A percentile compares a stretch with the other conserved stretches of the same genome.
phyloP scores from a whole-genome alignment of 1,140 invertebrate species.

The Drosophila micromelanica region DNA sequence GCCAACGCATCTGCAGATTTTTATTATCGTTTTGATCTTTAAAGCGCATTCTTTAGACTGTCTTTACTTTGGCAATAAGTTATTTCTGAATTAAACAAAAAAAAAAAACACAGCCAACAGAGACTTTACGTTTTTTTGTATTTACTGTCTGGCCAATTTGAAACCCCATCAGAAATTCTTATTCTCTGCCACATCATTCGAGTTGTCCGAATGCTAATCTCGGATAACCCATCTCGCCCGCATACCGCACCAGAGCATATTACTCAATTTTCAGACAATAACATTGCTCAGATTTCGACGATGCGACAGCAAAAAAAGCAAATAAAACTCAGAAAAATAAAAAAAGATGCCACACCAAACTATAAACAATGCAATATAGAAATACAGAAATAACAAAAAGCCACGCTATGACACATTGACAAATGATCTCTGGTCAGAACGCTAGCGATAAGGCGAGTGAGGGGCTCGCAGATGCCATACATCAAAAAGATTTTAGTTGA shows the following conservation, averaged over 20 bases:
- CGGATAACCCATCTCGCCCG: constrained; percentile 64
- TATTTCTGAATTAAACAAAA: constrained; percentile 39
- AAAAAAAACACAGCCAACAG: constrained; percentile 6
- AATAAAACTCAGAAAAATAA: constrained; percentile 17
- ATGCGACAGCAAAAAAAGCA: constrained; percentile 29
- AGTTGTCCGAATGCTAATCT: constrained; percentile 56
- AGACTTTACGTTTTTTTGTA: constrained; percentile 14
- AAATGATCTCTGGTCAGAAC: constrained; percentile 61
- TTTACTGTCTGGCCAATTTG: constrained; percentile 36
- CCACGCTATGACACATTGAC: constrained; percentile 69
- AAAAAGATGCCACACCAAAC: constrained; percentile 68
- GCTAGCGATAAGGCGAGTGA: constrained; percentile 51
- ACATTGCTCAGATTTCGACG: constrained; percentile 68
- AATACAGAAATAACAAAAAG: constrained; percentile 11
- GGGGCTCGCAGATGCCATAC: constrained; percentile 40
- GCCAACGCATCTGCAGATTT: constrained; percentile 26
- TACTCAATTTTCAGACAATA: constrained; percentile 73
- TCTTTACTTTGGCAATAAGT: constrained; percentile 44
- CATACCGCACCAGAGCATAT: constrained; percentile 56
- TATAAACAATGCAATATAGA: constrained; percentile 42
- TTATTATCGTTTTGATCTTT: constrained; percentile 46
- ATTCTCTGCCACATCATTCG: constrained; percentile 49
- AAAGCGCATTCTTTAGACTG: constrained; percentile 21
- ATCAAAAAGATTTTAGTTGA: constrained; percentile 55
- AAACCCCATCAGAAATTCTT: constrained; percentile 14